These are phyloP conservation scores for Catocala fraxini DNA, from an alignment of 2,888 invertebrate genomes.

Conservation along the genomic window DNA sequence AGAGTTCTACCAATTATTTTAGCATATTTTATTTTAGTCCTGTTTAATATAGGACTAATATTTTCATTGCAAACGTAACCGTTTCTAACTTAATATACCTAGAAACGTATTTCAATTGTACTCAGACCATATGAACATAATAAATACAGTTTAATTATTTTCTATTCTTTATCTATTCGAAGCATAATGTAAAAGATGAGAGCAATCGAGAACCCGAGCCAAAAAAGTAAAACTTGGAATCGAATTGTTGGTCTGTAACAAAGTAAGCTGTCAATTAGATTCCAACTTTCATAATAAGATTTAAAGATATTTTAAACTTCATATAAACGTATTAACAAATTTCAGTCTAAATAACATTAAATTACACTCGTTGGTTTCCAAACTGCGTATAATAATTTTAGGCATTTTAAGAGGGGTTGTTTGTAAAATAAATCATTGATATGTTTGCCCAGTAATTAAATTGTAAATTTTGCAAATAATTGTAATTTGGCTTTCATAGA, in stretches of 20 bases:
- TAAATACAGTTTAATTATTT: too few relatives aligned
- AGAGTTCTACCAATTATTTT: too few relatives aligned
- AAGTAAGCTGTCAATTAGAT: slow-evolving; percentile 18
- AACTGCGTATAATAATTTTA: slow-evolving; percentile 12
- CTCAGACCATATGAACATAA: too few relatives aligned
- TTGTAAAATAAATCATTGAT: slow-evolving; percentile 17
- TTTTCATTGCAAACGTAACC: too few relatives aligned
- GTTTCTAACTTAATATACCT: too few relatives aligned
- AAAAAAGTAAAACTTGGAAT: slow-evolving; percentile 1
- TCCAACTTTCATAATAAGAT: slow-evolving; percentile 44
- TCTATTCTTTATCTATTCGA: too few relatives aligned
- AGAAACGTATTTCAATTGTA: too few relatives aligned
- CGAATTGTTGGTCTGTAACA: slow-evolving; percentile 5
- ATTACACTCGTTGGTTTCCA: slow-evolving; percentile 18
- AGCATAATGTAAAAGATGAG: too few relatives aligned
- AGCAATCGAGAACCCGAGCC: too few relatives aligned
- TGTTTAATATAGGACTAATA: too few relatives aligned
- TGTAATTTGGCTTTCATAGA: slow-evolving; percentile 1
- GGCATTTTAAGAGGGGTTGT: slow-evolving; percentile 1
- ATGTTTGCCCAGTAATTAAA: slow-evolving; percentile 14
- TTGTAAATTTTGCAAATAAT: slow-evolving; percentile 8
- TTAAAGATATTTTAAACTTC: slow-evolving; percentile 37
- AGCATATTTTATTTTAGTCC: too few relatives aligned
- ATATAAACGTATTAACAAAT: slow-evolving; percentile 33
- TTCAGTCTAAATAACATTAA: slow-evolving; percentile 35